phyloP scores from a whole-genome alignment of 1,140 invertebrate genomes.

The Pentalonia nigronervosa region DNA sequence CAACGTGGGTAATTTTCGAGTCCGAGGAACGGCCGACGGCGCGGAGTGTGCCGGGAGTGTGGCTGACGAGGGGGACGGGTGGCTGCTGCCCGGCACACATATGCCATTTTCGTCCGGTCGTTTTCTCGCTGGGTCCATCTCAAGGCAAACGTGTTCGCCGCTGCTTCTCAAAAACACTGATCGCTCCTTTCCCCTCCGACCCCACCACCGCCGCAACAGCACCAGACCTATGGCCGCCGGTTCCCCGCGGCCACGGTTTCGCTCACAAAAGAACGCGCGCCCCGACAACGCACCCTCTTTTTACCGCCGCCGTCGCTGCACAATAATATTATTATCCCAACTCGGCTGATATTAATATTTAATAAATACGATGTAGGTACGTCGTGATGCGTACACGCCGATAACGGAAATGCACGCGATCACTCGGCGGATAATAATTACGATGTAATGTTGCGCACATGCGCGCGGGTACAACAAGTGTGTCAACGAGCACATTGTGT shows the following conservation, averaged over 20 bases:
- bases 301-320: background rate
- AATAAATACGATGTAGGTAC: background rate
- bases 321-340: background rate
- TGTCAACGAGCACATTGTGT: background rate
- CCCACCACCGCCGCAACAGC: background rate
- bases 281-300: background rate
- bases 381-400: background rate
- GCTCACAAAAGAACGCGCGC: background rate
- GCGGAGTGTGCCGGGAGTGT: background rate
- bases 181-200: background rate
- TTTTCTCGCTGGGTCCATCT: constrained; percentile 43
- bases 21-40: background rate
- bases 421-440: background rate
- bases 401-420: background rate
- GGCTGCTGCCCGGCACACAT: background rate
- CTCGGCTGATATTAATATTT: background rate
- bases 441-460: background rate
- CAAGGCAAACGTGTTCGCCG: constrained; percentile 46
- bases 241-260: background rate
- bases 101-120: constrained; percentile 12
- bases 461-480: background rate
- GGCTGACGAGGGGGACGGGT: no score
- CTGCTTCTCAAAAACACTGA: background rate
- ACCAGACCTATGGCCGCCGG: background rate
- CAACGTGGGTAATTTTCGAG: constrained; percentile 42